Evolutionary conservation across 1,140 invertebrate species (phyloP).

Genomic region (Brachionus angularis): DNA sequence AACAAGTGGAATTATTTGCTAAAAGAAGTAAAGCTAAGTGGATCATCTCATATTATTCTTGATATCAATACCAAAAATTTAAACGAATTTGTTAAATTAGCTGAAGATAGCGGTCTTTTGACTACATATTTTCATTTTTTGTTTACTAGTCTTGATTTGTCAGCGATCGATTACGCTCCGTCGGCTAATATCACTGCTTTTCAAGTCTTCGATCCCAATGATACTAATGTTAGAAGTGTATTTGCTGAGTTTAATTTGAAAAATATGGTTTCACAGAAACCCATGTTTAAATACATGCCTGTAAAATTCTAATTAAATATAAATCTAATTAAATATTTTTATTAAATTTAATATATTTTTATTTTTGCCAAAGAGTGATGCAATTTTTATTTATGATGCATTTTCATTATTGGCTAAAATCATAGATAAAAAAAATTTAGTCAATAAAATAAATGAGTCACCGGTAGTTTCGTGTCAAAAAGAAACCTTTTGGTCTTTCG

Average conservation of each 20-base stretch:
- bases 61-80: conserved; percentile 26
- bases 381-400: conserved; percentile 14
- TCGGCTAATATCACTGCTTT: conserved; percentile 31
- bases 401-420: conserved; percentile 6
- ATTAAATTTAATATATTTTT: neutral
- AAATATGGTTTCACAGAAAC: conserved; percentile 40
- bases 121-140: conserved; percentile 43
- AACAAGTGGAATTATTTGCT: conserved; percentile 38
- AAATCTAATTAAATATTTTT: neutral
- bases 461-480: conserved; percentile 16
- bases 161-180: conserved; percentile 3
- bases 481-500: conserved; percentile 1
- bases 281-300: conserved; percentile 43
- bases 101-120: conserved; percentile 35
- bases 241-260: conserved; percentile 42
- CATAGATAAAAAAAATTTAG: conserved; percentile 23
- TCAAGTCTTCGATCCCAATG: conserved; percentile 30
- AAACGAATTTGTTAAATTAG: conserved; percentile 7
- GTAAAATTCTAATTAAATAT: neutral
- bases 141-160: conserved; percentile 32
- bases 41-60: conserved; percentile 32
- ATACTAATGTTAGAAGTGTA: conserved; percentile 12
- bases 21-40: conserved; percentile 36
- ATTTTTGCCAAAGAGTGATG: conserved; percentile 23
- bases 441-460: neutral